Conservation (phyloP, 2,888 invertebrate genomes). For the Leptura quadrifasciata region DNA sequence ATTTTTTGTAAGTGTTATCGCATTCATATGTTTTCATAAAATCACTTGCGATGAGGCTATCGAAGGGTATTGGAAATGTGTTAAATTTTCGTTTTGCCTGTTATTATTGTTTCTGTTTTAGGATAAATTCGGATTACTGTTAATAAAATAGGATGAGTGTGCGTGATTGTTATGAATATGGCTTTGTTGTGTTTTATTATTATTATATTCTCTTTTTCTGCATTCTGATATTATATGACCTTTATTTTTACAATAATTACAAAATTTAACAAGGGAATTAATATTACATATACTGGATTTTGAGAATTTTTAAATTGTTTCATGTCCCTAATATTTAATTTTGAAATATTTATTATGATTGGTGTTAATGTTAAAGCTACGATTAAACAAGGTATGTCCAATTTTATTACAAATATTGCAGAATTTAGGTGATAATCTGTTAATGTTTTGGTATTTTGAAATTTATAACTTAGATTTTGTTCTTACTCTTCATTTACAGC, state of each 20-base stretch:
- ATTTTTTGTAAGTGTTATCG: too few species aligned
- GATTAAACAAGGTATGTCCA: neutral
- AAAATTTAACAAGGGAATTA: neutral
- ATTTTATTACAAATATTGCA: slow-evolving; percentile 18
- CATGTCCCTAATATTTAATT: neutral
- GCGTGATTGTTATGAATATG: too few species aligned
- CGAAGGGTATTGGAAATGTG: too few species aligned
- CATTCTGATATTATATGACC: neutral
- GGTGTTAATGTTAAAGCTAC: neutral
- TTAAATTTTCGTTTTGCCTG: too few species aligned
- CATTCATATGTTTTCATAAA: too few species aligned
- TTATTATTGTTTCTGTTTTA: too few species aligned
- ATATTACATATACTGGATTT: neutral
- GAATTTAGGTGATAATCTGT: neutral
- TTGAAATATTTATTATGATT: neutral
- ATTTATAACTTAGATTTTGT: too few species aligned
- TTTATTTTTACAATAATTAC: neutral
- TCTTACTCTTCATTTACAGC: neutral
- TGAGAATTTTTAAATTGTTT: neutral
- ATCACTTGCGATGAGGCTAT: too few species aligned
- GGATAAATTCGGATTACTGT: too few species aligned
- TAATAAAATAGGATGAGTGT: too few species aligned
- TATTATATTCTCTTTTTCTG: neutral
- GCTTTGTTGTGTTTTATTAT: too few species aligned
- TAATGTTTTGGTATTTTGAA: slow-evolving; percentile 1